phyloP scores from a whole-genome alignment of 2,113 vertebrate species.

The Mohoua ochrocephala region DNA sequence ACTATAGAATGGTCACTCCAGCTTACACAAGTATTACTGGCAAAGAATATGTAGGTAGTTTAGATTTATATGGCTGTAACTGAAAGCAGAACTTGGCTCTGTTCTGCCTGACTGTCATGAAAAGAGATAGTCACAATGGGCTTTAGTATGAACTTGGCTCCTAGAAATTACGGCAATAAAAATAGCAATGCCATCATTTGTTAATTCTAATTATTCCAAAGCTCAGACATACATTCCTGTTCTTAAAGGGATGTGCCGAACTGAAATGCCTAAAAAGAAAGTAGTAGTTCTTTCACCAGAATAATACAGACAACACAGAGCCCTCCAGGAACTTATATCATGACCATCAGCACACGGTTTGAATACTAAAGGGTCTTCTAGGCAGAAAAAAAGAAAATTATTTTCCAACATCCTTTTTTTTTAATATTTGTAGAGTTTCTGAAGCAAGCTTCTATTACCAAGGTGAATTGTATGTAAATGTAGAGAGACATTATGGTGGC shows the following conservation, averaged over 20 bases:
- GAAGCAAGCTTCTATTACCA: not conserved
- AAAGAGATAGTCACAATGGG: slow-evolving; percentile 55
- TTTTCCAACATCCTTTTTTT: not conserved
- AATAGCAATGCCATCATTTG: slow-evolving; percentile 34
- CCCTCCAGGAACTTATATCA: not conserved
- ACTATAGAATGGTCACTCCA: not conserved
- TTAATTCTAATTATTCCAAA: slow-evolving; percentile 19
- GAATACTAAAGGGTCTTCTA: not conserved
- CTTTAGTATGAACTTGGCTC: slow-evolving; percentile 29
- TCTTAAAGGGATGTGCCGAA: not conserved
- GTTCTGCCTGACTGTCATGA: slow-evolving; percentile 31
- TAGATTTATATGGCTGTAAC: slow-evolving; percentile 52
- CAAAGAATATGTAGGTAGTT: slow-evolving; percentile 28
- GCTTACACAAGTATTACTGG: slow-evolving; percentile 6
- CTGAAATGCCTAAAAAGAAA: not conserved
- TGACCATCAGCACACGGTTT: not conserved
- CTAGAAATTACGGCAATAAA: slow-evolving; percentile 27
- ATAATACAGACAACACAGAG: not conserved
- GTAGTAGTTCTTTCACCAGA: not conserved
- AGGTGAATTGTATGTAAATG: accelerated
- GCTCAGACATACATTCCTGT: not conserved
- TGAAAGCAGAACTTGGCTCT: slow-evolving; percentile 44
- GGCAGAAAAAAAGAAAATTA: not conserved
- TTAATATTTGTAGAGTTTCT: not conserved
- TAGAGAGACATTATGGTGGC: not conserved